Evolutionary conservation across 2,888 invertebrate genomes (phyloP), one percentile per base, ranked within the genome.

Genomic region (Smittia sp.): DNA sequence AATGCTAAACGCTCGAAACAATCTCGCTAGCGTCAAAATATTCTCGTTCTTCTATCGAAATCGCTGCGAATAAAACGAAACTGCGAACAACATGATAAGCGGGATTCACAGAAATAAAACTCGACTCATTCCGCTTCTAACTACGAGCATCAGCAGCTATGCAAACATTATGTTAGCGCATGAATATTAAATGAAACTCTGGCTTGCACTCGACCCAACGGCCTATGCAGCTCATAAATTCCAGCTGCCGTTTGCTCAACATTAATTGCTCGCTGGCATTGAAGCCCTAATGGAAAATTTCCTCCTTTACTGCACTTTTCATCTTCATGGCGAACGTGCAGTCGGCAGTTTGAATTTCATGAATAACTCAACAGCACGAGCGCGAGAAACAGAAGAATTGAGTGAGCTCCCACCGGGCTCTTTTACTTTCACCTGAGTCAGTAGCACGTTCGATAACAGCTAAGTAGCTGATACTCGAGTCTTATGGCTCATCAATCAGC

Each of bases 121-220:
- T 52, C 15, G 52, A 52, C 9, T 52, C 9, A 52, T n/a, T 52
- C 15, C 15, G 15, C 52, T n/a, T 11, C 52, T 15, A 6, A 39
- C 7, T 39, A 15, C 9, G 58, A 58, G 58, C n/a, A 58, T 58
- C 3, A 58, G n/a, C 58, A 58, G 58, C 66, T 39, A n/a, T n/a
- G n/a, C n/a, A n/a, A n/a, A n/a, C 13, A 22, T 27, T 22, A 9
- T 69, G 20, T 67, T 46, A 25, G 13, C 54, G 24, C 46, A 52
- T 70, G 69, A 70, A 70, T 70, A 54, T 54, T 54, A 54, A 54
- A 70, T 70, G 54, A 54, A 22, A 58, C 11, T 18, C 24, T 4
- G 41, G 52, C 32, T 25, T 38, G 39, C 41, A 22, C 20, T 58
- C 32, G 39, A 67, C 67, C 41, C 39, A 67, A 67, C 39, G 38